Evolutionary conservation across 30 jellyfish, hydroid and myxozoan genomes (phyloP), one percentile per base, ranked within the genome.

Genomic region (Sanderia malayensis): DNA sequence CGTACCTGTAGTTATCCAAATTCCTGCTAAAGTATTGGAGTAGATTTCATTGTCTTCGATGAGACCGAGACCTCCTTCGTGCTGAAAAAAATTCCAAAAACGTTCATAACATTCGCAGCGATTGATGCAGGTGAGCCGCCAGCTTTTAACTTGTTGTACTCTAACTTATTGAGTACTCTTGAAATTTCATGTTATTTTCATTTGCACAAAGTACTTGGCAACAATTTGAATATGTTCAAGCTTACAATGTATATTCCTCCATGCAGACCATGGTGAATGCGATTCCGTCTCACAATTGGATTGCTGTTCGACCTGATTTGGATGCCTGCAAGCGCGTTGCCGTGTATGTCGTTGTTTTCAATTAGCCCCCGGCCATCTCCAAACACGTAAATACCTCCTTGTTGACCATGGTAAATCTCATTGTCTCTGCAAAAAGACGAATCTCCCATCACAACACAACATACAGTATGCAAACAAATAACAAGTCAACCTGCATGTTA

Each of bases 281-380:
- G 78, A 69, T 89, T 89, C 58, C 75, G 80, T 23, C 97, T 87
- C 25, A 89, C 92, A 41, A 89, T 89, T 2, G 97, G 97, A 44
- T 89, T 89, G 71, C 97, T 89, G 85, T 89, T 89, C 47, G 97
- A 89, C 45, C 97, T 81, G 22, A 89, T 82, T 49, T 89, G 97
- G 49, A 89, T 89, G n/a, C 97, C 97, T 71, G 97, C 97, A 19
- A 89, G 65, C 0, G 97, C 97, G 57, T 89, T 89, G 61, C 97
- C 97, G 57, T 89, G 95, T 2, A 89, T 89, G 44, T 89, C 95
- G 68, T 89, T 89, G 90, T 82, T 82, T 68, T 89, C 97, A 63
- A 89, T 78, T 33, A 89, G 73, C 3, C 97, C 97, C 11, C 97
- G 89, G 0, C 97, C 97, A 67, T 89, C 97, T 10, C 97, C 97